Conservation (phyloP, 2,888 invertebrate genomes). For the Pristionchus fissidentatus region DNA sequence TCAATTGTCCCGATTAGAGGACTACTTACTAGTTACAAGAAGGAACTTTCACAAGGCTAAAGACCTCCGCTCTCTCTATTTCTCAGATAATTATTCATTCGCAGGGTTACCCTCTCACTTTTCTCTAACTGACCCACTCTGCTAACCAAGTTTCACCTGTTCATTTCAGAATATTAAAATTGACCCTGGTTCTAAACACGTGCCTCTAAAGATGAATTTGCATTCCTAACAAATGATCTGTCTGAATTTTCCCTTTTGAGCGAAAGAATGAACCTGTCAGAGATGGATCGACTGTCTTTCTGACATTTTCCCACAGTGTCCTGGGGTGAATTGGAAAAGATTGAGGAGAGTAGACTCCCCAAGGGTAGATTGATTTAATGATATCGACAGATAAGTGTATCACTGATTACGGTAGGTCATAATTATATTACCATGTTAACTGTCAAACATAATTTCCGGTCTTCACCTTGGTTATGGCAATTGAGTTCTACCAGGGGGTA, state of each 20-base stretch:
- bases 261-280: constrained; percentile 30
- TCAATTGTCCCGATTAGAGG: neutral
- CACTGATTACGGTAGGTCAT: neutral
- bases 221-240: constrained; percentile 2
- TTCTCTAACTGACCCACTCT: too few species aligned
- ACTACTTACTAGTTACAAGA: neutral
- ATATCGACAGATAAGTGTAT: neutral
- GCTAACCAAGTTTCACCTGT: too few species aligned
- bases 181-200: constrained; percentile 4
- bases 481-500: too few species aligned
- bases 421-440: too few species aligned
- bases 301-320: constrained; percentile 29
- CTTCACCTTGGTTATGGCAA: too few species aligned
- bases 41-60: constrained; percentile 26
- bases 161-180: neutral
- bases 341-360: neutral
- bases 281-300: constrained; percentile 18
- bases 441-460: too few species aligned
- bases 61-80: neutral
- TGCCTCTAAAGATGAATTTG: neutral
- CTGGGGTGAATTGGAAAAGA: constrained; percentile 36
- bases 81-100: constrained; percentile 32
- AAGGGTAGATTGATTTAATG: constrained; percentile 4
- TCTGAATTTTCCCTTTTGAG: neutral
- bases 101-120: too few species aligned